Evolutionary conservation across 2,888 invertebrate species (phyloP).

Genomic region (Plagodis dolabraria): DNA sequence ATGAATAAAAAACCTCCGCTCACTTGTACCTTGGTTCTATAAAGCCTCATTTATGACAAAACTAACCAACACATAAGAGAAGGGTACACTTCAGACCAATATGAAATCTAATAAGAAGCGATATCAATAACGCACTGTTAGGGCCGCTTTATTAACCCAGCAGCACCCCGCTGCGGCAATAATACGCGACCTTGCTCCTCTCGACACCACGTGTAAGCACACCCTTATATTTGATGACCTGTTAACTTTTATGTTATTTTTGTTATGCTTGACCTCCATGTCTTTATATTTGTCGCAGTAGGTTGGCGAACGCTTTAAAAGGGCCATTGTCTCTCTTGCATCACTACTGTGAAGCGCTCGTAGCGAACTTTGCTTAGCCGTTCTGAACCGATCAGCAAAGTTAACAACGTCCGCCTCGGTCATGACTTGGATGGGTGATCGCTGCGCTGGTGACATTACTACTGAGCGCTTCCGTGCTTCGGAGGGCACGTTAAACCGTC

Average conservation of each 20-base stretch:
- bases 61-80: not conserved
- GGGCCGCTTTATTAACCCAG: conserved; percentile 6
- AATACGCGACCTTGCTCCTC: conserved; percentile 6
- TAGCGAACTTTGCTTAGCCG: too few species aligned
- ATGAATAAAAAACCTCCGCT: too few species aligned
- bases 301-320: too few species aligned
- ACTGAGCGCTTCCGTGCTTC: too few species aligned
- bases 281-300: too few species aligned
- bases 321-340: too few species aligned
- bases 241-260: conserved; percentile 8
- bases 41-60: not conserved
- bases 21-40: not conserved
- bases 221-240: conserved; percentile 16
- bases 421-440: too few species aligned
- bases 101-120: conserved; percentile 14
- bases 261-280: not conserved
- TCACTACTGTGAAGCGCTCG: too few species aligned
- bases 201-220: conserved; percentile 6
- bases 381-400: too few species aligned
- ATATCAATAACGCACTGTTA: conserved; percentile 10
- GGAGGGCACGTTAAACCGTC: too few species aligned
- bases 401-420: too few species aligned
- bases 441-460: too few species aligned
- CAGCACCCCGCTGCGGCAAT: conserved; percentile 8
- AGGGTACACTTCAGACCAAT: not conserved